A percentile compares a stretch with the other conserved stretches of the same genome.
Conservation (phyloP, 1,140 invertebrate genomes). For the Parasteatoda tepidariorum region DNA sequence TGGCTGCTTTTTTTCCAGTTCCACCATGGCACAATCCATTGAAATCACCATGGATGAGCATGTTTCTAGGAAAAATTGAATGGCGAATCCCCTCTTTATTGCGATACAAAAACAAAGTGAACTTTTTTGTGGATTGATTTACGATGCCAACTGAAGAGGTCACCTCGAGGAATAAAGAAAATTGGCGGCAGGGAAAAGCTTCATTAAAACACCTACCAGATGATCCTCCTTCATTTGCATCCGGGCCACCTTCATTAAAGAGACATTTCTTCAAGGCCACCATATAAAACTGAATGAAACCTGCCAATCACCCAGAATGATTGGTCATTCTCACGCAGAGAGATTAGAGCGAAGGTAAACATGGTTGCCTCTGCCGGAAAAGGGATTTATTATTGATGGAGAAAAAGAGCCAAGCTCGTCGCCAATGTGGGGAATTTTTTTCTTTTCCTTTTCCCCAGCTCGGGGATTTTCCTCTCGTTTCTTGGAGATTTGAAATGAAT, state of each 20-base stretch:
- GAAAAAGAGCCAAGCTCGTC: background rate
- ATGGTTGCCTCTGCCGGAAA: conserved; percentile 14
- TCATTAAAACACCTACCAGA: conserved; percentile 56
- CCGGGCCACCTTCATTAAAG: conserved; percentile 44
- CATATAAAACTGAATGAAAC: conserved; percentile 48
- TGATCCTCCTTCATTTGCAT: conserved; percentile 47
- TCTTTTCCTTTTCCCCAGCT: too few relatives aligned
- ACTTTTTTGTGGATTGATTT: conserved; percentile 51
- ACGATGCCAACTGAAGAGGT: conserved; percentile 47
- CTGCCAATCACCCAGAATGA: conserved; percentile 51
- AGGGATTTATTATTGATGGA: background rate
- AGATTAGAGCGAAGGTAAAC: conserved; percentile 29
- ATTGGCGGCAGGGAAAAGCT: background rate
- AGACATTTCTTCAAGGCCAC: conserved; percentile 35
- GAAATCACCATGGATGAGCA: too few relatives aligned
- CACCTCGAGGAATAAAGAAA: conserved; percentile 34
- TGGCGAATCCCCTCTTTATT: background rate
- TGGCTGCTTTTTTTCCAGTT: too few relatives aligned
- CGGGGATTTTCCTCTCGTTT: too few relatives aligned
- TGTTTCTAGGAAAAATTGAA: too few relatives aligned
- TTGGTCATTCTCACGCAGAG: conserved; percentile 52
- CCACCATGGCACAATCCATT: too few relatives aligned
- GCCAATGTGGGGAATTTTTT: background rate
- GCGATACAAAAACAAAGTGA: background rate
- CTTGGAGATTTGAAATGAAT: too few relatives aligned